A percentile compares a stretch with the other conserved stretches of the same genome.
phyloP scores from a whole-genome alignment of 1,140 invertebrate species.

The Drosophila leontia region DNA sequence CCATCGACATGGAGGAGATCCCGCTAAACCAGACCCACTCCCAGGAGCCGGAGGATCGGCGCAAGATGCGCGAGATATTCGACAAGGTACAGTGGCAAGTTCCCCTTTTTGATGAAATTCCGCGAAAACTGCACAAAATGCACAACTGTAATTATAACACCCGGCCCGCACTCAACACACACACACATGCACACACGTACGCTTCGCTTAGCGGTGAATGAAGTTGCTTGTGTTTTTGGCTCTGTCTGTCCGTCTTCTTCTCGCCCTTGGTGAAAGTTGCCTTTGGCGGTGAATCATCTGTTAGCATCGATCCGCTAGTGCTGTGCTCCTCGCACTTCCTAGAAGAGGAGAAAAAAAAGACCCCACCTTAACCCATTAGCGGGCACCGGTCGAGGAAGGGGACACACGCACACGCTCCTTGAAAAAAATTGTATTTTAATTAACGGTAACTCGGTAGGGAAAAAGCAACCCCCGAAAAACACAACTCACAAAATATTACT shows the following conservation, averaged over 20 bases:
- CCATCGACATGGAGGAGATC: conserved; percentile 81
- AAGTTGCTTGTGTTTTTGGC: conserved; percentile 42
- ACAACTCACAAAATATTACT: neutral
- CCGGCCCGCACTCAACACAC: conserved; percentile 13
- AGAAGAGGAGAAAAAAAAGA: neutral
- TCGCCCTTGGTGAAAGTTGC: conserved; percentile 57
- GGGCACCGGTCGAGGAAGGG: neutral
- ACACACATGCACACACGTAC: neutral
- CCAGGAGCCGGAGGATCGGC: conserved; percentile 72
- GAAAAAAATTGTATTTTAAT: neutral
- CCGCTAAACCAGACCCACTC: conserved; percentile 65
- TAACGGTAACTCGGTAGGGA: neutral
- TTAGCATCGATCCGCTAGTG: conserved; percentile 29
- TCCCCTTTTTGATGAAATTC: conserved; percentile 1
- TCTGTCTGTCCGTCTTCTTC: conserved; percentile 11
- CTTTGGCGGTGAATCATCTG: conserved; percentile 53
- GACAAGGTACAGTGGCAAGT: conserved; percentile 58
- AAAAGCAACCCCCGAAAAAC: neutral
- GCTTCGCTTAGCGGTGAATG: conserved; percentile 46
- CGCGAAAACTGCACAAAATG: neutral
- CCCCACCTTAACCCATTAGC: conserved; percentile 18
- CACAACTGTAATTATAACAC: conserved; percentile 7
- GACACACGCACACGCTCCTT: neutral
- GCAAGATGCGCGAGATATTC: conserved; percentile 71
- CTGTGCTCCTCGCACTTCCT: conserved; percentile 5